Conservation (phyloP, 64 coral and sea anemone species). For the Stylophora pistillata region DNA sequence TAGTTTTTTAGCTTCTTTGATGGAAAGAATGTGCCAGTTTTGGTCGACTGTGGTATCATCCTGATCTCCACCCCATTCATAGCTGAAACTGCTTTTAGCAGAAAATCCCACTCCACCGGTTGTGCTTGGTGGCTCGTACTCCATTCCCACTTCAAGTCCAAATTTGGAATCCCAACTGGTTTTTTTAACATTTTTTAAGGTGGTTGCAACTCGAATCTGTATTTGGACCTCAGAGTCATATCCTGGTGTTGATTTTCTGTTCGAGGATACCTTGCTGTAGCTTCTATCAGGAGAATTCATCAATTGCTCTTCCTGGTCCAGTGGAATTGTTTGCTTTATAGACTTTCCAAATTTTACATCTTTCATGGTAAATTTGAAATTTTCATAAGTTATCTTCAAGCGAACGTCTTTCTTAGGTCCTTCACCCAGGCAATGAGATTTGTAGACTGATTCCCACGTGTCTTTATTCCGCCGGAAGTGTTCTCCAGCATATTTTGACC, state of each 20-base stretch:
- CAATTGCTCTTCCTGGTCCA: conserved; percentile 1
- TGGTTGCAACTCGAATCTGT: conserved; percentile 39
- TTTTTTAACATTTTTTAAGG: conserved; percentile 25
- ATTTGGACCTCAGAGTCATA: conserved; percentile 5
- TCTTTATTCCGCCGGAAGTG: conserved; percentile 59
- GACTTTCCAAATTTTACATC: conserved; percentile 46
- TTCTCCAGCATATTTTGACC: conserved; percentile 37
- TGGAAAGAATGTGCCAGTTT: conserved; percentile 49
- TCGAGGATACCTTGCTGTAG: conserved; percentile 34
- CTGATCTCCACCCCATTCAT: conserved; percentile 35
- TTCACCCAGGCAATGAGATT: background rate
- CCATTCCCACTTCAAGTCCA: conserved; percentile 30
- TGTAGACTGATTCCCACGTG: conserved; percentile 62
- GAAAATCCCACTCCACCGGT: conserved; percentile 52
- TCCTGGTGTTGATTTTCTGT: background rate
- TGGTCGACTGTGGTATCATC: conserved; percentile 39
- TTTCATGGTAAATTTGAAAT: conserved; percentile 62
- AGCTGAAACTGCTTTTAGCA: conserved; percentile 17
- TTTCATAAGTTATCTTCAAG: conserved; percentile 51
- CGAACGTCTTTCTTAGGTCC: conserved; percentile 50
- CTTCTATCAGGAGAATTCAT: conserved; percentile 41
- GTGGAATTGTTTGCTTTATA: conserved; percentile 9
- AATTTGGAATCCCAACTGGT: conserved; percentile 43
- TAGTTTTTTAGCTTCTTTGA: conserved; percentile 40
- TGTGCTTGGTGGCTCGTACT: conserved; percentile 32